phyloP scores from a whole-genome alignment of 2,797 vertebrate species.

The Macrochelys suwanniensis region DNA sequence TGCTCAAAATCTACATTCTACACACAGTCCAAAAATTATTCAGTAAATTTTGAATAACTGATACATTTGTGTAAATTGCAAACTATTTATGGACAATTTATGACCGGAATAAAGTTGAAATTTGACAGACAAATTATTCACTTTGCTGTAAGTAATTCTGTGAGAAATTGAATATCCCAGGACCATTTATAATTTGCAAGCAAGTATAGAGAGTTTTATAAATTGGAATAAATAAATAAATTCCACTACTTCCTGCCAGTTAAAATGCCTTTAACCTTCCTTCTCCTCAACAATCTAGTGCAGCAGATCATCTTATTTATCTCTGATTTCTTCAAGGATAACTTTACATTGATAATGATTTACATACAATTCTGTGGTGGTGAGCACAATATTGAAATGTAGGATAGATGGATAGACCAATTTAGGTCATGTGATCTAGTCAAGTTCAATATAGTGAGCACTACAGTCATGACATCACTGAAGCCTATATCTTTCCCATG shows the following conservation, averaged over 20 bases:
- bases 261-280: not conserved
- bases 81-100: not conserved
- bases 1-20: not conserved
- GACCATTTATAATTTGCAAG: not conserved
- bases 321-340: constrained; percentile 30
- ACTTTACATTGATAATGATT: not conserved
- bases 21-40: not conserved
- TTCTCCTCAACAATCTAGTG: too few relatives aligned
- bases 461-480: too few relatives aligned
- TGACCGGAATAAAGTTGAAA: not conserved
- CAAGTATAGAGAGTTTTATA: not conserved
- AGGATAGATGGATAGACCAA: not conserved
- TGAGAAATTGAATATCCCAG: not conserved
- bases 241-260: not conserved
- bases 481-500: too few relatives aligned
- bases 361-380: not conserved
- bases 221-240: not conserved
- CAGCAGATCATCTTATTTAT: not conserved
- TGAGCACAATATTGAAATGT: not conserved
- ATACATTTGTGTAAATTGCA: not conserved
- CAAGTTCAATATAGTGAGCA: not conserved
- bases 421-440: not conserved
- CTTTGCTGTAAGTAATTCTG: not conserved
- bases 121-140: not conserved
- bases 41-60: not conserved